Conservation (phyloP, 2,797 vertebrate species). For the Momotus momota region DNA sequence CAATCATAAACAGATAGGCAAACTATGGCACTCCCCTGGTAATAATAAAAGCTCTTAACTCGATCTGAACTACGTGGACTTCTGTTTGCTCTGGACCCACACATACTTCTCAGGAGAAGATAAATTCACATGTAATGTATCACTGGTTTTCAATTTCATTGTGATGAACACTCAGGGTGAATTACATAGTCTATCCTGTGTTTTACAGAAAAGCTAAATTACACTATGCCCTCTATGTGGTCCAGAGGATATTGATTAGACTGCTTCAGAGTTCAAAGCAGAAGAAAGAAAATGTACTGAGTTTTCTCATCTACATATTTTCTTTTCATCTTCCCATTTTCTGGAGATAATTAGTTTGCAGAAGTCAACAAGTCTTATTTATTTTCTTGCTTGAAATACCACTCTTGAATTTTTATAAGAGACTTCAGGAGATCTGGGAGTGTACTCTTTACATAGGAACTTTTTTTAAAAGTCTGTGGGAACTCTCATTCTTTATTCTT, state of each 20-base stretch:
- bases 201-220: slow-evolving; percentile 41
- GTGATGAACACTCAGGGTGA: neutral
- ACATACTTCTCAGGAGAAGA: neutral
- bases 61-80: neutral
- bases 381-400: slow-evolving; percentile 2
- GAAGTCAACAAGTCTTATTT: slow-evolving; percentile 13
- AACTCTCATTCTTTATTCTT: slow-evolving; percentile 32
- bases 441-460: neutral
- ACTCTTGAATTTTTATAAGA: neutral
- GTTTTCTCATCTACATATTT: slow-evolving; percentile 10
- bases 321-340: neutral
- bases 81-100: neutral
- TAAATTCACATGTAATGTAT: slow-evolving; percentile 25
- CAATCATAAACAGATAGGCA: neutral
- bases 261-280: neutral
- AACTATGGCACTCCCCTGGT: neutral
- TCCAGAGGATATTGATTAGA: slow-evolving; percentile 26
- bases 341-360: slow-evolving; percentile 4
- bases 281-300: neutral
- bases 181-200: slow-evolving; percentile 2
- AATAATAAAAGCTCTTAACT: neutral
- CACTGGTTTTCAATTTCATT: slow-evolving; percentile 24
- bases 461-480: neutral
- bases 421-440: neutral
- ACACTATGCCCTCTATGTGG: neutral